phyloP scores from a whole-genome alignment of 2,797 vertebrate genomes.

The Gallirallus australis region DNA sequence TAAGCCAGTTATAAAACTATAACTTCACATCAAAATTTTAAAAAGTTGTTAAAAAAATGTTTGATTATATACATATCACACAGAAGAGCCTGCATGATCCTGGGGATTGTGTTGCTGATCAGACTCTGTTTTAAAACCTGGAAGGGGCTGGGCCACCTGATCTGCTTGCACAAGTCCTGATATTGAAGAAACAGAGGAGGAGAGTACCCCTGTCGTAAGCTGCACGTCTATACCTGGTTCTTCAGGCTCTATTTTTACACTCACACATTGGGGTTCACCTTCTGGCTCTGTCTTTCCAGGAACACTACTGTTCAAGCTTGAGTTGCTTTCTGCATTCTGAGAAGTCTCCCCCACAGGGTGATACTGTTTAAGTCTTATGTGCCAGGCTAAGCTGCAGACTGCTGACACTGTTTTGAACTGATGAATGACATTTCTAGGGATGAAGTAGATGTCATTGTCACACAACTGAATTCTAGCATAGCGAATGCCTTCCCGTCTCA shows the following conservation, averaged over 20 bases:
- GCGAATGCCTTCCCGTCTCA: constrained; percentile 95
- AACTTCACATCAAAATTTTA: constrained; percentile 90
- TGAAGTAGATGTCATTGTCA: constrained; percentile 98
- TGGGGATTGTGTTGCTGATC: constrained; percentile 77
- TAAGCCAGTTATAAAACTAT: constrained; percentile 90
- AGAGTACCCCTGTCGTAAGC: constrained; percentile 69
- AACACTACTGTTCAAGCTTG: constrained; percentile 74
- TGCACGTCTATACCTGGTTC: constrained; percentile 79
- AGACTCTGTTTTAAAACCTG: constrained; percentile 79
- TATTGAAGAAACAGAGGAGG: constrained; percentile 71
- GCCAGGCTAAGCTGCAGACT: constrained; percentile 98
- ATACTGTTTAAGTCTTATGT: constrained; percentile 95
- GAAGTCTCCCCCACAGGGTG: constrained; percentile 78
- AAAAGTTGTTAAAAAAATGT: constrained; percentile 86
- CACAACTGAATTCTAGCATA: constrained; percentile 93
- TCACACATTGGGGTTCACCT: constrained; percentile 73
- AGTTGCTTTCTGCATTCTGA: constrained; percentile 72
- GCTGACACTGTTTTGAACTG: constrained; percentile 99
- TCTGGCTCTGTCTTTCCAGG: constrained; percentile 78
- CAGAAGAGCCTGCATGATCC: constrained; percentile 77
- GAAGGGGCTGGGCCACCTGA: constrained; percentile 73
- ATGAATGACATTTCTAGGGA: constrained; percentile 98
- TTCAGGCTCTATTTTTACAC: constrained; percentile 79
- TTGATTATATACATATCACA: constrained; percentile 84
- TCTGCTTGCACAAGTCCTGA: constrained; percentile 78